These are phyloP conservation scores for Lysandra bellargus DNA, from an alignment of 2,888 invertebrate species.

Conservation along the genomic window DNA sequence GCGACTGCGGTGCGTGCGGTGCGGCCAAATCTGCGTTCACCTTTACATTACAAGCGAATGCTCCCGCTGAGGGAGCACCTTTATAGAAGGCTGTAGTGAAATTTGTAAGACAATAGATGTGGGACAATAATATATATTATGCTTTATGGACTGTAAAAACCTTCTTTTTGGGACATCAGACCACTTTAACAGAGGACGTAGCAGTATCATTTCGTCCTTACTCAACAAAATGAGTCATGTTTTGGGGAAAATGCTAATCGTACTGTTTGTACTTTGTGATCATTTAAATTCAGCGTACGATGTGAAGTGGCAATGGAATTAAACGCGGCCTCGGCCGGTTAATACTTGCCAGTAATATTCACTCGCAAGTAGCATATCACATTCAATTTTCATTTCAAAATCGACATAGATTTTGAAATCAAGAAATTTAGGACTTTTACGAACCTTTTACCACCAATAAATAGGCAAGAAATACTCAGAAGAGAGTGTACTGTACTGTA, in stretches of 20 bases:
- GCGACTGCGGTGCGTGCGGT: too few relatives aligned
- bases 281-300: slow-evolving; percentile 6
- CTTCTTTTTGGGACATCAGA: neutral
- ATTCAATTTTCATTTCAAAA: neutral
- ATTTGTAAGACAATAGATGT: too few relatives aligned
- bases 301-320: slow-evolving; percentile 11
- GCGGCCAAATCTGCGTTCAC: too few relatives aligned
- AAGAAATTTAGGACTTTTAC: neutral
- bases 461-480: too few relatives aligned
- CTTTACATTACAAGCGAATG: too few relatives aligned
- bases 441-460: too few relatives aligned
- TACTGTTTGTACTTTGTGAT: neutral
- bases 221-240: slow-evolving; percentile 8
- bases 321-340: neutral
- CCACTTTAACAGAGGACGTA: neutral
- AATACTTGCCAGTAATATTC: neutral
- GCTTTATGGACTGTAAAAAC: neutral
- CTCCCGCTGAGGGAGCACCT: too few relatives aligned
- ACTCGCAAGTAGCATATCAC: neutral
- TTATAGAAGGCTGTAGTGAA: too few relatives aligned
- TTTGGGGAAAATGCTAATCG: neutral
- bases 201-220: neutral
- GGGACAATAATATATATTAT: too few relatives aligned
- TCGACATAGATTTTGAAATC: neutral
- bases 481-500: too few relatives aligned